Conservation (phyloP, 1,140 invertebrate species). For the Seison nebaliae region DNA sequence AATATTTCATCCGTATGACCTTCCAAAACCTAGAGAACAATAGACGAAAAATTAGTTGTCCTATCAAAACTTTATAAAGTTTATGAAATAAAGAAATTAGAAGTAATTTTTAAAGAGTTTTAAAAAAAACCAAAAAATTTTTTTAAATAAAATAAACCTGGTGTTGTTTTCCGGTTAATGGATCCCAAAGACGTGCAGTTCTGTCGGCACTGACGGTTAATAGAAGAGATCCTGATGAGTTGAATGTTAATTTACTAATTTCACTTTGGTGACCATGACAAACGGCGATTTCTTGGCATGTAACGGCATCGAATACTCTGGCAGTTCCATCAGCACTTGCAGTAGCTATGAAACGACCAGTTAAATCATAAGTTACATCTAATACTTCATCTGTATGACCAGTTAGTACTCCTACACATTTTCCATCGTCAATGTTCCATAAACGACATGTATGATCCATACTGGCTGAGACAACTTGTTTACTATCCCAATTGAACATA, state of each 20-base stretch:
- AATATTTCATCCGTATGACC: conserved; percentile 51
- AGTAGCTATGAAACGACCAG: conserved; percentile 40
- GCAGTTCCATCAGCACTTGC: conserved; percentile 44
- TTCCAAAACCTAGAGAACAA: conserved; percentile 38
- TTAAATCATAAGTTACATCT: conserved; percentile 44
- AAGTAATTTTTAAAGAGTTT: too few species aligned
- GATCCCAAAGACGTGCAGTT: conserved; percentile 45
- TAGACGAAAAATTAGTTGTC: too few species aligned
- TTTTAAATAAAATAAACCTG: too few species aligned
- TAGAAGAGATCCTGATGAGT: conserved; percentile 3
- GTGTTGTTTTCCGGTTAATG: conserved; percentile 33
- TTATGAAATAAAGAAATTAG: too few species aligned
- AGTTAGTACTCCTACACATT: conserved; percentile 35
- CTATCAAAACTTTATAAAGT: too few species aligned
- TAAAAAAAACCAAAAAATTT: too few species aligned
- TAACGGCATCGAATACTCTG: conserved; percentile 37
- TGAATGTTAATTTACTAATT: conserved; percentile 31
- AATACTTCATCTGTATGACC: conserved; percentile 47
- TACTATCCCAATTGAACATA: conserved; percentile 43
- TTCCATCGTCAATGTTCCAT: conserved; percentile 39
- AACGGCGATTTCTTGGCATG: conserved; percentile 35
- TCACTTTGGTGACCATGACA: conserved; percentile 45
- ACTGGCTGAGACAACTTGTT: conserved; percentile 39
- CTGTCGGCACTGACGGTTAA: conserved; percentile 32
- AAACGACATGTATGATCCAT: conserved; percentile 46